Percentiles rank a stretch among this genome's conserved stretches.
Conservation (phyloP, 1,140 invertebrate genomes). For the Sitodiplosis mosellana region DNA sequence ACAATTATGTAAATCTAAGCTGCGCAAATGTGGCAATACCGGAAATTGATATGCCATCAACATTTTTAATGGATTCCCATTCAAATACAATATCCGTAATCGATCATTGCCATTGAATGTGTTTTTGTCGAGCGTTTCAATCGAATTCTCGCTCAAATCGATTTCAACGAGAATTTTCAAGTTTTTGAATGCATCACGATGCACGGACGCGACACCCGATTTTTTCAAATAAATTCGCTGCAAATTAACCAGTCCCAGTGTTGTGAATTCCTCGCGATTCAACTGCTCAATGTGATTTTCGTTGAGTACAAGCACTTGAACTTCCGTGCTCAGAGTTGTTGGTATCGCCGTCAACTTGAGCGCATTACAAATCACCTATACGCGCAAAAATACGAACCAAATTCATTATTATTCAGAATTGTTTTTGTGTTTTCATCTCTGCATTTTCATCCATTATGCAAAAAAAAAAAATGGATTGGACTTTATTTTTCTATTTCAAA, state of each 20-base stretch:
- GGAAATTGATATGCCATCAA: constrained; percentile 49
- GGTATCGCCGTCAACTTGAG: constrained; percentile 57
- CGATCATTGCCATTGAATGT: constrained; percentile 60
- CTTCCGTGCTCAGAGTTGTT: constrained; percentile 52
- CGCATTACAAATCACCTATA: constrained; percentile 57
- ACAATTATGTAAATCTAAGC: constrained; percentile 57
- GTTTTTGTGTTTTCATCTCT: too few species aligned
- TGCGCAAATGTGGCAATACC: constrained; percentile 44
- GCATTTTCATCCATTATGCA: too few species aligned
- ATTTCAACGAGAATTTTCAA: constrained; percentile 75
- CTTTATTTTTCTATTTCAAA: too few species aligned
- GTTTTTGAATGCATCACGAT: constrained; percentile 66
- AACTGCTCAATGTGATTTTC: constrained; percentile 58
- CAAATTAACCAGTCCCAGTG: constrained; percentile 59
- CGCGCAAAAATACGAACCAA: too few species aligned
- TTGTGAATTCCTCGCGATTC: constrained; percentile 60
- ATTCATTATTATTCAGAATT: too few species aligned
- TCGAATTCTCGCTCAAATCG: constrained; percentile 56
- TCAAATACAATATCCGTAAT: constrained; percentile 44
- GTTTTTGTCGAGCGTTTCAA: constrained; percentile 42
- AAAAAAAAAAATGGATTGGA: too few species aligned
- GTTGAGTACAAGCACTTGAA: constrained; percentile 69
- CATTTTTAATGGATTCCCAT: constrained; percentile 46
- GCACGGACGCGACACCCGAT: constrained; percentile 51
- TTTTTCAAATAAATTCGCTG: constrained; percentile 62